Evolutionary conservation across 1,140 invertebrate genomes (phyloP), one percentile per base, ranked within the genome.

Genomic region (Drosophila paulistorum): DNA sequence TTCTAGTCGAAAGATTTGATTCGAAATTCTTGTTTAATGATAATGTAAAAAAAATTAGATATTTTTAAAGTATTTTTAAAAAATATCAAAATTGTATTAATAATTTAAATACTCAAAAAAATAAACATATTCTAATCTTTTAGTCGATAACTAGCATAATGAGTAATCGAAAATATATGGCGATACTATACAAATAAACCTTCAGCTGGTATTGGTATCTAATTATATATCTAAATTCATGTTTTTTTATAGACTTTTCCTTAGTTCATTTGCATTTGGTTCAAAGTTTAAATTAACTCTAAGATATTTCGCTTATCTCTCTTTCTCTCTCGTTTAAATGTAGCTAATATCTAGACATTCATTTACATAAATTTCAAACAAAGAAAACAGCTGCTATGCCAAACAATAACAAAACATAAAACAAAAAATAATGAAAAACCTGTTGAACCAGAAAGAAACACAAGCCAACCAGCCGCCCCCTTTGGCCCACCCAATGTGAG

Each of bases 371-470:
- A 59, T 59, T 51, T 51, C 3, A 23, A 51, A 51, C 17, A 57
- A 42, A 61, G 13, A 66, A 71, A 85, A 81, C 68, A 86, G 65
- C 71, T 78, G 82, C 37, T 74, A 20, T 9, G 63, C 35, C 65
- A 33, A 41, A 42, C 48, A 41, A 71, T 33, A 75, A 48, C 42
- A 68, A 72, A 55, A 76, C 45, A 51, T 51, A 72, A 54, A 63
- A 59, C 7, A 41, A 39, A 23, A 57, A 78, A 54, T 26, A 76
- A 60, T 42, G 54, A 69, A 55, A 86, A 86, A 87, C 82, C 79
- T 74, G 82, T 87, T 64, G 39, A 79, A 87, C 83, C 78, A 81
- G 82, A 87, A 66, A 76, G 45, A 65, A 77, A 77, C 66, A 67
- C 68, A 54, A 65, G 41, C 73, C 55, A 73, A 73, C 45, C 45